A percentile compares a stretch with the other conserved stretches of the same genome.
Conservation (phyloP, 2,113 vertebrate species). For the Holacanthus passer region DNA sequence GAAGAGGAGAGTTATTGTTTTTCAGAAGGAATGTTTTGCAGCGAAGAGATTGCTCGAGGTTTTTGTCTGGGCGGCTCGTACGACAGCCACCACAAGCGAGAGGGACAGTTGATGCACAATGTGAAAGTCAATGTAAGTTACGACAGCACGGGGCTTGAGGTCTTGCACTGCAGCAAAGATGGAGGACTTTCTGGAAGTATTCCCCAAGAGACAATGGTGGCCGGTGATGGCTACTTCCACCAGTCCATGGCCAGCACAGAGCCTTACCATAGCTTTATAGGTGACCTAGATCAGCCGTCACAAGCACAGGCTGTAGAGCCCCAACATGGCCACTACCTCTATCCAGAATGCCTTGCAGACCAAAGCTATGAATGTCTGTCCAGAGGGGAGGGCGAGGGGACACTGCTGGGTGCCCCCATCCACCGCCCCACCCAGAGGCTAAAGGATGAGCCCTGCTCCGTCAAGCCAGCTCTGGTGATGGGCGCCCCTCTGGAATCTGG, state of each 20-base stretch:
- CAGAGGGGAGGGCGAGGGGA: conserved; percentile 82
- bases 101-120: conserved; percentile 82
- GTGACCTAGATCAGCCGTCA: conserved; percentile 81
- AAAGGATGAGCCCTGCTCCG: conserved; percentile 81
- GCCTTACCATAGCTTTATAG: conserved; percentile 87
- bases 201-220: conserved; percentile 83
- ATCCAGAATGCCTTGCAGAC: conserved; percentile 88
- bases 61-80: conserved; percentile 82
- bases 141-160: conserved; percentile 78
- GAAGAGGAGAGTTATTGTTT: conserved; percentile 87
- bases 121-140: conserved; percentile 85
- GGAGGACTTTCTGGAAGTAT: conserved; percentile 77
- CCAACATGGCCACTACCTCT: conserved; percentile 85
- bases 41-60: conserved; percentile 84
- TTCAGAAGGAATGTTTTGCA: conserved; percentile 84
- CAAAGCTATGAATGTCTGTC: conserved; percentile 86
- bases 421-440: conserved; percentile 83
- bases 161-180: conserved; percentile 83
- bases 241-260: conserved; percentile 81
- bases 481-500: conserved; percentile 51
- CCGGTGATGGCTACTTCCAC: conserved; percentile 82
- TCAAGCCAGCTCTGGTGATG: conserved; percentile 79
- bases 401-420: conserved; percentile 77
- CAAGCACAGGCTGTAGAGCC: conserved; percentile 81
- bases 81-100: conserved; percentile 83